Evolutionary conservation across 2,113 vertebrate species (phyloP), one percentile per base, ranked within the genome.

Genomic region (Antidorcas marsupialis): DNA sequence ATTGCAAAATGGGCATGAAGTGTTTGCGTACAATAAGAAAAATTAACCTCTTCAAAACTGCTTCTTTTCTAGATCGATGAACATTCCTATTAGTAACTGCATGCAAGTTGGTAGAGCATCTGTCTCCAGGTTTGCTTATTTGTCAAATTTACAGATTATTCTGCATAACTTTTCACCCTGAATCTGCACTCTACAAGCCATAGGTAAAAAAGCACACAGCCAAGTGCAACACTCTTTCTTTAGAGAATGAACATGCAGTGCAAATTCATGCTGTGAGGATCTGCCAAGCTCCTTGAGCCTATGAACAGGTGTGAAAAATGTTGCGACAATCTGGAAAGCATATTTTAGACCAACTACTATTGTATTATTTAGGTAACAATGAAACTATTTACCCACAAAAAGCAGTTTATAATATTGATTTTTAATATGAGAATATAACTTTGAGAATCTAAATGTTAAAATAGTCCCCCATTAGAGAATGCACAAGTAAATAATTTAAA

Each of bases 91-190:
- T 97, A 92, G 97, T 98, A 98, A 98, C 96, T 97, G 96, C 91
- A 98, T 98, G 95, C 96, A 97, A 98, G 94, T 97, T 97, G 97
- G 92, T 97, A 97, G 97, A 98, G 97, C 97, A 98, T 98, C 98
- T 99, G 98, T 97, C 95, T 99, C 92, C 91, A 98, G 97, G 95
- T 98, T 98, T 99, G 97, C 96, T 98, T 98, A 96, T 97, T 97
- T 98, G 98, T 98, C 98, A 99, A 98, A 98, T 98, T 98, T 99
- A 98, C 98, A 98, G 98, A 98, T 98, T 98, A 98, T 98, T 98
- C 98, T 99, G 98, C 98, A 99, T 99, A 99, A 99, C 98, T 99
- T 99, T 98, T 99, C 99, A 99, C 99, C 98, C 98, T 97, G 92
- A 98, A 96, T 97, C 98, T 98, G 96, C 95, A 98, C 95, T 96